Evolutionary conservation across 2,888 invertebrate genomes (phyloP).

Genomic region (Drosophila borborema): DNA sequence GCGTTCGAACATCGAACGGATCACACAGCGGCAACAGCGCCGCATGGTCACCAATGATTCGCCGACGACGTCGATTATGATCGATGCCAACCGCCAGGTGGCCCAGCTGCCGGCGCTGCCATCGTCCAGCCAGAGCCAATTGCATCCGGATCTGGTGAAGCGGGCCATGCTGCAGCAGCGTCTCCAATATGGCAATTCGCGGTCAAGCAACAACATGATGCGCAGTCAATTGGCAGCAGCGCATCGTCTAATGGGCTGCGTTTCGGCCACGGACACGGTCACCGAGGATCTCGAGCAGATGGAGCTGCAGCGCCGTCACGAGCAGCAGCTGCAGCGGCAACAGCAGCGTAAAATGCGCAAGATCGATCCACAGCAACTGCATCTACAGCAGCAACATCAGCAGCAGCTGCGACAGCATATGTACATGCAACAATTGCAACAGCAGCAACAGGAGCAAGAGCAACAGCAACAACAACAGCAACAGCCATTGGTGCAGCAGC

Average conservation of each 20-base stretch:
- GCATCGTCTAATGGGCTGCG: constrained; percentile 25
- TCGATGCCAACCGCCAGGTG: constrained; percentile 4
- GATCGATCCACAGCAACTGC: not conserved
- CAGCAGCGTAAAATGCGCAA: not conserved
- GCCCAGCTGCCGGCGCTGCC: not conserved
- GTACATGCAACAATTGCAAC: not conserved
- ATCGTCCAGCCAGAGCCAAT: constrained; percentile 5
- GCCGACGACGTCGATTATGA: constrained; percentile 1
- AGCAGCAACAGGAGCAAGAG: not conserved
- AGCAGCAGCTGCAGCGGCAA: not conserved
- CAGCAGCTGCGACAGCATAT: not conserved
- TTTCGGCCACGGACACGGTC: not conserved
- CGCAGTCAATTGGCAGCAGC: constrained; percentile 36
- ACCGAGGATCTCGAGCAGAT: constrained; percentile 8
- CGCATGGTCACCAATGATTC: constrained; percentile 13
- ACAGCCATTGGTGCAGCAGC: too few relatives aligned
- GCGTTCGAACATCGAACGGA: constrained; percentile 67
- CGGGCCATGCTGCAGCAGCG: constrained; percentile 57
- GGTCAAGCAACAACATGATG: constrained; percentile 59
- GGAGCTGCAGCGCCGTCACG: not conserved
- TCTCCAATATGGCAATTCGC: constrained; percentile 65
- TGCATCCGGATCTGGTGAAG: constrained; percentile 32
- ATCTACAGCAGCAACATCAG: not conserved
- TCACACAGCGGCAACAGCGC: constrained; percentile 35
- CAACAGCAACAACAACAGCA: not conserved